Evolutionary conservation across 2,113 vertebrate genomes (phyloP).

Genomic region (Prunella himalayana): DNA sequence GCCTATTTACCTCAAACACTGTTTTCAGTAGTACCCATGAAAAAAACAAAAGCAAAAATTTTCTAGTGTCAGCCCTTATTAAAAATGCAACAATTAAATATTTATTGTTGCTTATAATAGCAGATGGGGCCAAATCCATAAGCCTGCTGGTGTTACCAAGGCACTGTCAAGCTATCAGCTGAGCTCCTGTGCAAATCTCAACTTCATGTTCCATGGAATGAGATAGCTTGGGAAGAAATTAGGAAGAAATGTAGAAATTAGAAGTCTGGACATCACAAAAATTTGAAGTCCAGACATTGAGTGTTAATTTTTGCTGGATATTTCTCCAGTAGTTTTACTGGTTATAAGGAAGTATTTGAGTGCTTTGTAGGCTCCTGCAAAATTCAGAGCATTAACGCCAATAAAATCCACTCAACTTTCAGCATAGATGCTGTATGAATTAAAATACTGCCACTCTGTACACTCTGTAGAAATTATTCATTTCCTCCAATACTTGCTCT

Average conservation of each 20-base stretch:
- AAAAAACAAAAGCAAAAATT: neutral
- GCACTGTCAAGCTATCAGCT: neutral
- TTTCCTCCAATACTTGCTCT: neutral
- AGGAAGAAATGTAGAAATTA: neutral
- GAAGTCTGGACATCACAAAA: neutral
- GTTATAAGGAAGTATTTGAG: neutral
- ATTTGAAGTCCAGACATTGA: neutral
- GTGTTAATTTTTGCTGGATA: neutral
- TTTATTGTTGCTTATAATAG: constrained; percentile 8
- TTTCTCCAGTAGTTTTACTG: neutral
- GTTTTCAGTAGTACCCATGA: neutral
- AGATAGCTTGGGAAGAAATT: neutral
- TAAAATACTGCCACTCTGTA: neutral
- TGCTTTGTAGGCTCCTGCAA: neutral
- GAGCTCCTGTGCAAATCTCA: neutral
- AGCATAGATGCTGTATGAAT: neutral
- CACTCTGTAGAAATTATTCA: neutral
- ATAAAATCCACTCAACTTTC: neutral
- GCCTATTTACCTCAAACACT: neutral
- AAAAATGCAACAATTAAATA: constrained; percentile 10
- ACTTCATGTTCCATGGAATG: neutral
- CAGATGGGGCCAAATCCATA: neutral
- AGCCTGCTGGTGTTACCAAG: neutral
- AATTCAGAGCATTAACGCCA: neutral
- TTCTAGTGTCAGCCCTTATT: neutral